Base-by-base conservation (phyloP, 2,797 vertebrate genomes). In the Thunnus albacares region DNA sequence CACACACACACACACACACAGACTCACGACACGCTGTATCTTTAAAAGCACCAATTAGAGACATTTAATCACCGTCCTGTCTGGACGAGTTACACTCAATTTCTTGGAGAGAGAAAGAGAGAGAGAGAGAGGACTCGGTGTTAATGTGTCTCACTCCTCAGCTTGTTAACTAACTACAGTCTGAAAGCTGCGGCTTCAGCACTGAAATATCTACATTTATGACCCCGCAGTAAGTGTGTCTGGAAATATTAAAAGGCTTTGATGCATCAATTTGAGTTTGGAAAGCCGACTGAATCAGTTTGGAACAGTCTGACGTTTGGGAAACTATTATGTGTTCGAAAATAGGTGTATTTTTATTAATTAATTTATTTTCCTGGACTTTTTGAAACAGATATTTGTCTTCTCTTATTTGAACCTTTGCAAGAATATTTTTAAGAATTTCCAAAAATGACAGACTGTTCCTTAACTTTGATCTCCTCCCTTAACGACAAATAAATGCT, bases 21-120 rank as follows among this genome's bases (percentile, higher is more conserved):
- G 59, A 66, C 69, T 63, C 14, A 33, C 14, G 22, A 20, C 38
- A 26, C 57, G 4, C n/a, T n/a, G 30, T 41, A 22, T 71, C 85
- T 89, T 80, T 89, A 82, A 90, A 87, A 91, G 84, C 87, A 84
- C 80, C 84, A 90, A 92, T 93, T 92, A 91, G 84, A 87, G 86
- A 84, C 83, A 82, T 88, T 87, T 90, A 91, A 91, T 91, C 88
- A 89, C 47, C 45, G 74, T 4, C 8, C 75, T 75, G 83, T 87
- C 81, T n/a, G 33, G 26, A 15, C 28, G 38, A 73, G 80, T 75
- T 57, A 26, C 53, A 53, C 43, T 67, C 70, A 60, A n/a, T 61
- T 38, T 58, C 22, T 43, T 24, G 3, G 51, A 53, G 51, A 53
- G 8, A 53, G n/a, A 53, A 8, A 24, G n/a, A 53, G 52, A 53